phyloP scores from a whole-genome alignment of 2,888 invertebrate genomes.

The Nemapogon koenigi region DNA sequence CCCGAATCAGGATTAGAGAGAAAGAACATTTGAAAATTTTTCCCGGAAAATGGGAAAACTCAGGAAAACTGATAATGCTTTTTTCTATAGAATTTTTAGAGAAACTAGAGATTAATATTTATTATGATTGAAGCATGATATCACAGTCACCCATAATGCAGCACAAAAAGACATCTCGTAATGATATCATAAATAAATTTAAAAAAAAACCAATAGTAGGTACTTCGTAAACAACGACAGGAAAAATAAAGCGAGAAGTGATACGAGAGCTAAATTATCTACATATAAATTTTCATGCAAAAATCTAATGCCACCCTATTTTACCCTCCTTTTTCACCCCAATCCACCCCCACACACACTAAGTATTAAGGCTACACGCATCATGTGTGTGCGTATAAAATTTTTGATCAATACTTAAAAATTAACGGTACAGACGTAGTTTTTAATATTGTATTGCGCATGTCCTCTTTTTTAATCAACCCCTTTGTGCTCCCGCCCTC shows the following conservation, averaged over 20 bases:
- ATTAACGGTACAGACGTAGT: conserved; percentile 59
- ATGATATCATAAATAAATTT: no score
- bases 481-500: conserved; percentile 27
- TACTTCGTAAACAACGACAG: no score
- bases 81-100: no score
- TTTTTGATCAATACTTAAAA: conserved; percentile 67
- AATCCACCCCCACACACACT: background rate
- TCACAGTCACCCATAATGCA: no score
- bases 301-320: conserved; percentile 8
- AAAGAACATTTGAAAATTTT: no score
- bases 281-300: conserved; percentile 10
- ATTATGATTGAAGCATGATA: no score
- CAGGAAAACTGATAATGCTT: no score
- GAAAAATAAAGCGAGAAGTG: background rate
- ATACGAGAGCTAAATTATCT: conserved; percentile 7
- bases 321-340: background rate
- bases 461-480: conserved; percentile 65
- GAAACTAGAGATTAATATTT: no score
- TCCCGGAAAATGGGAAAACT: no score
- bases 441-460: conserved; percentile 64
- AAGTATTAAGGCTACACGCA: background rate
- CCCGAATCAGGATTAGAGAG: no score
- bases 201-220: no score
- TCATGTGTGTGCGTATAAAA: conserved; percentile 40
- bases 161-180: no score